Percentiles rank a stretch among this genome's conserved stretches.
Evolutionary conservation across 1,140 invertebrate genomes (phyloP).

Genomic region (Caenorhabditis inopinata): DNA sequence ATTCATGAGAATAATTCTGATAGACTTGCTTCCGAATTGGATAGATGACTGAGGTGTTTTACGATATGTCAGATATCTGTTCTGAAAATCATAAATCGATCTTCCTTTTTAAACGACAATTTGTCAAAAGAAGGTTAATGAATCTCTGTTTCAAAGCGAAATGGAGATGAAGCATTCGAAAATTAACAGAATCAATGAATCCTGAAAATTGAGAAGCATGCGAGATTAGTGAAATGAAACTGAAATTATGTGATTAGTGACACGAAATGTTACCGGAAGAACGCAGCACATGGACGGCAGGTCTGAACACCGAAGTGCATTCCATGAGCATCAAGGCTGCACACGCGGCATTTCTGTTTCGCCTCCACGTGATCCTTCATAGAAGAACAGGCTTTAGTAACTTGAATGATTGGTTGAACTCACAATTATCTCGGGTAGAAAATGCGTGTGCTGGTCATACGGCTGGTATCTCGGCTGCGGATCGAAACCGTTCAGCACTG

Average conservation of each 20-base stretch:
- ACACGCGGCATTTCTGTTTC: neutral
- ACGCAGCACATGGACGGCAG: neutral
- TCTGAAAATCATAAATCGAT: too few species aligned
- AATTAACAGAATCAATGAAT: neutral
- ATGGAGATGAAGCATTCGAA: neutral
- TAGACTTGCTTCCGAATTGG: too few species aligned
- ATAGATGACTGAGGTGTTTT: too few species aligned
- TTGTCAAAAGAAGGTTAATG: too few species aligned
- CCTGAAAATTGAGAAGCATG: neutral
- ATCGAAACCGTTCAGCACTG: too few species aligned
- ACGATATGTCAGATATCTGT: too few species aligned
- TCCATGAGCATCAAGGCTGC: conserved; percentile 5
- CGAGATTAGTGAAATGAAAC: neutral
- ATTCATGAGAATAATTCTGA: too few species aligned
- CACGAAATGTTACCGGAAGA: conserved; percentile 16
- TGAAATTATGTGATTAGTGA: neutral
- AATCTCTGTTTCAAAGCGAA: too few species aligned
- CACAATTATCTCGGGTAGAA: neutral
- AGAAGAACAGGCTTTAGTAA: too few species aligned
- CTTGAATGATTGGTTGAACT: neutral
- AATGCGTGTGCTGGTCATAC: neutral
- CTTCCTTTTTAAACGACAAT: too few species aligned
- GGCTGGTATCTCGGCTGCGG: neutral
- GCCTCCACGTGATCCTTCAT: neutral
- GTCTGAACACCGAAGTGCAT: neutral